Conservation (phyloP, 2,113 vertebrate genomes). For the Takifugu flavidus region DNA sequence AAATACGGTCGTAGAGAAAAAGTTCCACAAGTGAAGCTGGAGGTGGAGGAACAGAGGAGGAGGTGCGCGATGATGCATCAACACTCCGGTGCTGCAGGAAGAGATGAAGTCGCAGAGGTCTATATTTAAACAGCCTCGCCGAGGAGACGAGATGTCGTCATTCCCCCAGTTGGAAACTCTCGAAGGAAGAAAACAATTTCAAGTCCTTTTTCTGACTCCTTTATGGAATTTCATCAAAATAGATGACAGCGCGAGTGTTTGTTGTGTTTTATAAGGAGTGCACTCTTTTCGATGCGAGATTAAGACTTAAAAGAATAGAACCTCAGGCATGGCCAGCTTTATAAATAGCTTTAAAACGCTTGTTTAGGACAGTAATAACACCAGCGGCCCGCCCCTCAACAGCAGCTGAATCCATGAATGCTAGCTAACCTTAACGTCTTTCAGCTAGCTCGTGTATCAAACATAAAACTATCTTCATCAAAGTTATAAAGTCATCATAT, state of each 20-base stretch:
- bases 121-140: conserved; percentile 61
- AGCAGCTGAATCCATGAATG: no score
- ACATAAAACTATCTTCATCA: no score
- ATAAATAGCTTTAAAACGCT: no score
- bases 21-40: conserved; percentile 14
- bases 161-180: conserved; percentile 25
- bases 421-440: no score
- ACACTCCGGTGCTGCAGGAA: conserved; percentile 23
- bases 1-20: not conserved
- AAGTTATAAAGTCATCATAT: no score
- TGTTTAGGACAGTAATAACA: no score
- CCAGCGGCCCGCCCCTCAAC: no score
- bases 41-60: conserved; percentile 17
- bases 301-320: no score
- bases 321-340: no score
- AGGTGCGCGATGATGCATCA: conserved; percentile 23
- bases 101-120: conserved; percentile 42
- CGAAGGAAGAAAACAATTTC: conserved; percentile 33
- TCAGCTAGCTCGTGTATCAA: no score
- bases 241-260: not conserved
- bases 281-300: no score
- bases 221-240: not conserved
- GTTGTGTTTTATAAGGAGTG: no score
- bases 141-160: conserved; percentile 46
- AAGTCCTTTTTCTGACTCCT: conserved; percentile 13